A percentile compares a stretch with the other conserved stretches of the same genome.
These are phyloP conservation scores for Congeria kusceri DNA, from an alignment of 2,888 invertebrate species.

Conservation along the genomic window DNA sequence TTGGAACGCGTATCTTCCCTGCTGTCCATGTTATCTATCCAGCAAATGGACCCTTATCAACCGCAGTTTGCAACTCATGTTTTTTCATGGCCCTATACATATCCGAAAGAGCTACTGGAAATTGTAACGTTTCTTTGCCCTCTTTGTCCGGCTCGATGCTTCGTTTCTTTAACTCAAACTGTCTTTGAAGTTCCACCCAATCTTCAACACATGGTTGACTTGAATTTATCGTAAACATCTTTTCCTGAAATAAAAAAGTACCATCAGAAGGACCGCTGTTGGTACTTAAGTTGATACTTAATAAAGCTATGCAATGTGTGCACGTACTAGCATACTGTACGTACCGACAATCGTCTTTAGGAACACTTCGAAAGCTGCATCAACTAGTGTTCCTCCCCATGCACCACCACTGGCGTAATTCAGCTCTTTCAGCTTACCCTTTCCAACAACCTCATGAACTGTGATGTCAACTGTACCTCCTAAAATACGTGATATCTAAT, in stretches of 20 bases:
- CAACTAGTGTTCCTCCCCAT: conserved; percentile 10
- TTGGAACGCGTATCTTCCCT: background rate
- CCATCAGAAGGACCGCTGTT: too few species aligned
- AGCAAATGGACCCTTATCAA: conserved; percentile 15
- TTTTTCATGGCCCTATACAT: conserved; percentile 39
- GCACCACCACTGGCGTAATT: conserved; percentile 22
- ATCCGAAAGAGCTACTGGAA: conserved; percentile 50
- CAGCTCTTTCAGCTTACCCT: conserved; percentile 20
- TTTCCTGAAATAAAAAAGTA: conserved; percentile 28
- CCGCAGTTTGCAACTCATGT: conserved; percentile 37
- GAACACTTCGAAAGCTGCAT: conserved; percentile 20
- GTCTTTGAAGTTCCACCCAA: conserved; percentile 59
- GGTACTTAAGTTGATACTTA: too few species aligned
- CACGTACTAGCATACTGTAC: too few species aligned
- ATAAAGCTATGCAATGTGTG: too few species aligned
- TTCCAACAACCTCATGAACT: conserved; percentile 16
- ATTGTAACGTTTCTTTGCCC: conserved; percentile 55
- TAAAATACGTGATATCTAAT: too few species aligned
- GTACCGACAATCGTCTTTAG: conserved; percentile 20
- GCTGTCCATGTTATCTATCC: background rate
- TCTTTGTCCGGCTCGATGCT: conserved; percentile 46
- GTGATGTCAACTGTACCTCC: conserved; percentile 33
- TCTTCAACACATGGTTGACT: conserved; percentile 50
- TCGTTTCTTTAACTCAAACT: conserved; percentile 69
- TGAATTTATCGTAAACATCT: conserved; percentile 44